Evolutionary conservation across 2,113 vertebrate genomes (phyloP), one percentile per base, ranked within the genome.

Genomic region (Sander lucioperca): DNA sequence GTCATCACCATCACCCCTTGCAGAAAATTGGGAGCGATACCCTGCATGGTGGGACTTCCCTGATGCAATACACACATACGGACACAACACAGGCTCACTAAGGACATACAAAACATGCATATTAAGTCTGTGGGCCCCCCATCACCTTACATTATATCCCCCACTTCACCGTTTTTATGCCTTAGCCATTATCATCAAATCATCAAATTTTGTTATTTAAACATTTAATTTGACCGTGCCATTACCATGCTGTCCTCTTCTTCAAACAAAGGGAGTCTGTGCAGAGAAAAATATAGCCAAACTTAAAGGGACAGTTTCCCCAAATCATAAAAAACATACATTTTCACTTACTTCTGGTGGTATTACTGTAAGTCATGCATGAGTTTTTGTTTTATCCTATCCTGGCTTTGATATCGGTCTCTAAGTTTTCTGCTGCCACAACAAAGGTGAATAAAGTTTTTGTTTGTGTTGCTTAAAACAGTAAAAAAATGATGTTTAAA

Each of bases 1-100:
- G 74, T 81, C 80, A 82, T 64, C 70, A 80, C 6, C 72, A 47
- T 75, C 75, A 79, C 62, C n/a, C 47, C 36, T 15, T 48, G 67
- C 47, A 77, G 50, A 53, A 79, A 71, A 87, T 4, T 57, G 56
- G 67, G 39, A 74, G 54, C 0, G 6, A 51, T 72, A 74, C 51
- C 14, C 56, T 50, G 43, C 53, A 43, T 64, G 39, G 59, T 74
- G 73, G 51, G 62, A 69, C 53, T 16, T 70, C 23, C 23, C 30
- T 5, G 15, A 71, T 59, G 64, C 18, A 45, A 56, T n/a, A 23
- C 11, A 23, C n/a, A 13, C 3, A 25, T 23, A 5, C 18, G 18
- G 21, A 57, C 15, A 11, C 30, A 39, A 3, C 21, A 56, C 54
- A 61, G 12, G 5, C n/a, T 45, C 13, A 25, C n/a, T 43, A 25